Evolutionary conservation across 2,113 vertebrate species (phyloP), one percentile per base, ranked within the genome.

Genomic region (Xiphorhynchus elegans): DNA sequence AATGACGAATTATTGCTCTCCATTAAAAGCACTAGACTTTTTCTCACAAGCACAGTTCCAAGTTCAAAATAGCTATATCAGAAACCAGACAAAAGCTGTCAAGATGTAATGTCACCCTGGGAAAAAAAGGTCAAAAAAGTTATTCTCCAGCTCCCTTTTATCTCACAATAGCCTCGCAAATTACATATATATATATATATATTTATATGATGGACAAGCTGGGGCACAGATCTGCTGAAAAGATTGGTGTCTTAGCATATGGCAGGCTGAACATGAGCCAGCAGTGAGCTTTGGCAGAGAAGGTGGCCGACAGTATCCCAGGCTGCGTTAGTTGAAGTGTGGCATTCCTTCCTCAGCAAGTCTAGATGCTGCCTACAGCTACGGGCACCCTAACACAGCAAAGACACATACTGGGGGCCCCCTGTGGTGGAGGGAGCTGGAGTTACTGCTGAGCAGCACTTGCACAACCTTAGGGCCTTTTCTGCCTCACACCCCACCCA

Each of bases 251-350:
- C 33, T 33, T 25, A 16, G 44, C 13, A 53, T 8, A n/a, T 1
- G 2, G 39, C 21, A 72, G 18, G 14, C 17, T 64, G 44, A 79
- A 42, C 10, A 40, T 8, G 8, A 88, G 8, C 11, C 52, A 68
- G 17, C 35, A 50, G 8, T n/a, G 14, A 39, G 13, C 14, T 80
- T 55, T 68, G 8, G 42, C 17, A 86, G 39, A 55, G 44, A 37
- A 88, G 7, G 5, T 0, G 0, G 33, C 5, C 26, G 55, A 6
- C 2, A 13, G 1, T 14, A 47, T 31, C 25, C n/a, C 14, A 47
- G 56, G 16, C 14, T 62, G 37, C 24, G 49, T 25, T 52, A 53
- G 77, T 29, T 52, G 15, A 20, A 72, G 15, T 17, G 7, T 35
- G 50, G 5, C 7, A 18, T 18, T 75, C 19, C 29, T 74, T 29